These are phyloP conservation scores for Rhincodon typus DNA, from an alignment of 2,797 vertebrate genomes.

Conservation along the genomic window DNA sequence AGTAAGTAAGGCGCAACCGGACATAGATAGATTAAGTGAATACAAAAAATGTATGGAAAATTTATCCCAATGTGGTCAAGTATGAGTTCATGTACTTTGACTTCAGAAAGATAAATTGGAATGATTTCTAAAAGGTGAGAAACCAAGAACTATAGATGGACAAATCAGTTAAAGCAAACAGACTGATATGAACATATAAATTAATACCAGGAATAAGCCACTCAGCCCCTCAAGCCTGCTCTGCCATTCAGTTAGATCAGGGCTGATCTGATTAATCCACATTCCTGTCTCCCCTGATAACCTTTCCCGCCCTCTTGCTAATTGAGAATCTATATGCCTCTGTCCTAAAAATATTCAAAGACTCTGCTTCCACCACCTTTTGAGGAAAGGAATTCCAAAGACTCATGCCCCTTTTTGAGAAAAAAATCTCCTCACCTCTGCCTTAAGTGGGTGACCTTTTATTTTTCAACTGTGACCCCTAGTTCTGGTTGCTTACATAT, in stretches of 20 bases:
- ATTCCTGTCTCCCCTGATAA: too few relatives aligned
- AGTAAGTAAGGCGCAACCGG: not conserved
- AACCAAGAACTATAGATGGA: not conserved
- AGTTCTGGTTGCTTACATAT: not conserved
- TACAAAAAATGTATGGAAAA: not conserved
- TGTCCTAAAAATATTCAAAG: too few relatives aligned
- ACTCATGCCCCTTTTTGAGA: too few relatives aligned
- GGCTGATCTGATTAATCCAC: too few relatives aligned
- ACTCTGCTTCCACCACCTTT: too few relatives aligned
- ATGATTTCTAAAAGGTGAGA: not conserved
- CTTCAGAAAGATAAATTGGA: not conserved
- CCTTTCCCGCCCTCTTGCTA: too few relatives aligned
- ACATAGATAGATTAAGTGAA: not conserved
- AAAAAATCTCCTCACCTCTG: not conserved
- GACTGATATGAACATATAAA: not conserved
- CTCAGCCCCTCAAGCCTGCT: too few relatives aligned
- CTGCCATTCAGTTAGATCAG: too few relatives aligned
- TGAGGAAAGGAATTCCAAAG: too few relatives aligned
- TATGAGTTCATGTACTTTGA: not conserved
- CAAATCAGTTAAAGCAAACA: not conserved
- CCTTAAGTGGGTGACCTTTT: not conserved
- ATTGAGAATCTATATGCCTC: too few relatives aligned
- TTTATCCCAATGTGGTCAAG: not conserved
- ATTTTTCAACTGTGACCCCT: not conserved
- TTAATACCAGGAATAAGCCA: too few relatives aligned